These are phyloP conservation scores for Anguilla obscura DNA, from an alignment of 2,797 vertebrate genomes.

Conservation along the genomic window DNA sequence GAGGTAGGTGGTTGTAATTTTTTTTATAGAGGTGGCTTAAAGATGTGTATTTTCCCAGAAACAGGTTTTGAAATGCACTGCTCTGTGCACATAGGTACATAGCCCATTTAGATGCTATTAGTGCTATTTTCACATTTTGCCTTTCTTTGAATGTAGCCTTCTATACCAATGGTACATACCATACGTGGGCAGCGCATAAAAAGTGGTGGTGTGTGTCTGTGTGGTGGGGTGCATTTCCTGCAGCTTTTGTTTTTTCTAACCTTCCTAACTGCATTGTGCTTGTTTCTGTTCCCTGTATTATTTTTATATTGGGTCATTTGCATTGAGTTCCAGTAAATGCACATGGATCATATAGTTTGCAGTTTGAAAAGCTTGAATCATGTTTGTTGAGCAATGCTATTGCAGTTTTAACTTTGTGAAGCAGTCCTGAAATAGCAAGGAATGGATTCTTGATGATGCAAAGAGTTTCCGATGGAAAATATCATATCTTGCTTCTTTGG, in stretches of 20 bases:
- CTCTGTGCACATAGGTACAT: background rate
- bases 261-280: background rate
- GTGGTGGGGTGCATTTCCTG: background rate
- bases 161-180: background rate
- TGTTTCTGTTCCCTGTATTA: background rate
- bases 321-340: background rate
- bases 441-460: constrained; percentile 8
- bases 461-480: background rate
- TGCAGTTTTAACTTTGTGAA: background rate
- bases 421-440: background rate
- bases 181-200: background rate
- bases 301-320: background rate
- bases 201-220: background rate
- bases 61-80: background rate
- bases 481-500: too few relatives aligned
- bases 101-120: background rate
- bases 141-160: background rate
- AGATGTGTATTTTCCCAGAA: background rate
- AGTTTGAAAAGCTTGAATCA: too few relatives aligned
- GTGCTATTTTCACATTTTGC: background rate
- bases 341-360: background rate
- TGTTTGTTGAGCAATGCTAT: background rate
- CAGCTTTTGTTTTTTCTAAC: background rate
- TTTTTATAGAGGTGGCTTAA: constrained; percentile 9
- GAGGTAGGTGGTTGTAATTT: constrained; percentile 25